These are phyloP conservation scores for Spilogale gracilis DNA, from an alignment of 2,113 vertebrate species.

Conservation along the genomic window DNA sequence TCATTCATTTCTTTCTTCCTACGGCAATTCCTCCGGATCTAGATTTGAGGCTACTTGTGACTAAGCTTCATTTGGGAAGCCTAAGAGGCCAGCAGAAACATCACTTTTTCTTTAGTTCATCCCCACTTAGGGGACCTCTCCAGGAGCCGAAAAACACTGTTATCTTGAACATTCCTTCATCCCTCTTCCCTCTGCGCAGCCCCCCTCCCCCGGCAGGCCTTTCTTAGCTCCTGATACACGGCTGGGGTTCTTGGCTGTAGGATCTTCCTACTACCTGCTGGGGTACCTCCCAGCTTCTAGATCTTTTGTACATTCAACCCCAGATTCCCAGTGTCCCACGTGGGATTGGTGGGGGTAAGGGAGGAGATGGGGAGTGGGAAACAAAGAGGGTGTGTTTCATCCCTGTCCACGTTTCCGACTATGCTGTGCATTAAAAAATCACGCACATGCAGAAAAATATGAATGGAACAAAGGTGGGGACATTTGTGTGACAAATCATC, in stretches of 20 bases:
- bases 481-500: background rate
- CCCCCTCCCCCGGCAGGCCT: background rate
- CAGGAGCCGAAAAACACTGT: background rate
- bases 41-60: background rate
- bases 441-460: background rate
- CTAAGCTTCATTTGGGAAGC: background rate
- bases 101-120: background rate
- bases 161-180: background rate
- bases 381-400: fast-evolving
- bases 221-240: background rate
- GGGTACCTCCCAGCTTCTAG: background rate
- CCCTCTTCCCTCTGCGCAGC: too few species aligned
- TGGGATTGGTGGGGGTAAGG: background rate
- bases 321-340: background rate
- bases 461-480: background rate
- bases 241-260: too few species aligned
- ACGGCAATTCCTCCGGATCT: background rate
- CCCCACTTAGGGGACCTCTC: background rate
- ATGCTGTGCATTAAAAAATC: background rate
- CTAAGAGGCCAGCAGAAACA: background rate
- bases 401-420: background rate
- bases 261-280: background rate
- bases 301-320: fast-evolving
- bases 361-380: background rate
- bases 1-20: background rate